Conservation (phyloP, 2,113 vertebrate species). For the Mastomys coucha region DNA sequence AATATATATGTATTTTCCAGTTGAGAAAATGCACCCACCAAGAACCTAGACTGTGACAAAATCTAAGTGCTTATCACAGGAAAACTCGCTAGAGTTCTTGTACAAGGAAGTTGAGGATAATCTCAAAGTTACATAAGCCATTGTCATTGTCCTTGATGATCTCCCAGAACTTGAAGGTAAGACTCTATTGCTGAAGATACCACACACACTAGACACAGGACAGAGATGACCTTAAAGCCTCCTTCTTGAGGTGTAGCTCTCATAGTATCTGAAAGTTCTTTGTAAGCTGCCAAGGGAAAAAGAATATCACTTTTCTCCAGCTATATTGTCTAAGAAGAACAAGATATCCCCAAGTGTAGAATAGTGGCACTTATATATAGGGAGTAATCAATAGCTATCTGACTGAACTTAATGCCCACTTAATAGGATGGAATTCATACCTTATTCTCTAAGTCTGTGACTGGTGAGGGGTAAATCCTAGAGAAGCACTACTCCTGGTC, state of each 20-base stretch:
- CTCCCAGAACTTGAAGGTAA: no score
- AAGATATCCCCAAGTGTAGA: background rate
- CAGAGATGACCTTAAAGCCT: background rate
- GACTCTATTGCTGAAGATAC: background rate
- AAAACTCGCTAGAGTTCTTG: background rate
- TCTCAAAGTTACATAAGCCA: background rate
- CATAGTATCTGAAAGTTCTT: background rate
- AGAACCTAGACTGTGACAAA: background rate
- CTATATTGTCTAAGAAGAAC: background rate
- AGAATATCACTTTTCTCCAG: background rate
- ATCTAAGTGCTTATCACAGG: background rate
- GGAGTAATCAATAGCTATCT: background rate
- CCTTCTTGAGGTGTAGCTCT: background rate
- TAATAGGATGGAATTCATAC: background rate
- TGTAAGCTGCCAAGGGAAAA: background rate
- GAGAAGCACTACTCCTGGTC: background rate
- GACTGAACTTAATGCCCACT: background rate
- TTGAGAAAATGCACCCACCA: background rate
- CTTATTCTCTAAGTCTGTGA: background rate
- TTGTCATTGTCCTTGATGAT: background rate
- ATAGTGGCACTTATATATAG: background rate
- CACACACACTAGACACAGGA: background rate
- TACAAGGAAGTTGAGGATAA: background rate
- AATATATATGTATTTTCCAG: background rate
- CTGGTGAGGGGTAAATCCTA: background rate